phyloP scores from a whole-genome alignment of 2,888 invertebrate species.

The Stenodema calcarata region DNA sequence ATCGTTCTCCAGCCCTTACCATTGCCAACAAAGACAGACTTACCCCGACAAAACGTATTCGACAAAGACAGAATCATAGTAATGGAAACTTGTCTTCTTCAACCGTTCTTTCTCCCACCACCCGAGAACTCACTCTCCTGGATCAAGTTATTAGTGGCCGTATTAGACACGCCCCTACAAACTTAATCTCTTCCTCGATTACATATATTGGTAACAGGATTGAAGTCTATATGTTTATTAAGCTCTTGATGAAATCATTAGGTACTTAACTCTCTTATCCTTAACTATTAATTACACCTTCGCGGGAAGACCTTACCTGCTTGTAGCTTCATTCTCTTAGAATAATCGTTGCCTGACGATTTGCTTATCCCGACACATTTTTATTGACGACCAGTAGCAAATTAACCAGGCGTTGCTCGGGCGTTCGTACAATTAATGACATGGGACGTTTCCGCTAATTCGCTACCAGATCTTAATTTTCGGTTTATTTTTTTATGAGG shows the following conservation, averaged over 20 bases:
- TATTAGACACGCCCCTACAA: constrained; percentile 50
- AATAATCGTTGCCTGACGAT: background rate
- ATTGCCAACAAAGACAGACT: background rate
- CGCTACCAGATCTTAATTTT: too few relatives aligned
- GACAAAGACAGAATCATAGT: constrained; percentile 26
- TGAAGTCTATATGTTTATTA: constrained; percentile 55
- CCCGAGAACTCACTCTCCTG: background rate
- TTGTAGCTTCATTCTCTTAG: background rate
- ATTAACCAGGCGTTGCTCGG: too few relatives aligned
- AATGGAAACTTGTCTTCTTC: constrained; percentile 47
- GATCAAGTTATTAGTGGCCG: constrained; percentile 55
- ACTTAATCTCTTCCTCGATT: constrained; percentile 50
- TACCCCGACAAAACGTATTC: background rate
- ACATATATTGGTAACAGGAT: constrained; percentile 55
- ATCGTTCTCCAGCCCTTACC: constrained; percentile 33
- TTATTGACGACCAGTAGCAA: too few relatives aligned
- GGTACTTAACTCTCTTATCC: constrained; percentile 28
- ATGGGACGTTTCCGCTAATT: too few relatives aligned
- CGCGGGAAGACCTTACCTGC: background rate
- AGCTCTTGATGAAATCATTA: constrained; percentile 52
- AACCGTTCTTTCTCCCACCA: constrained; percentile 35
- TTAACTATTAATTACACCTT: constrained; percentile 13
- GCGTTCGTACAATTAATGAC: too few relatives aligned
- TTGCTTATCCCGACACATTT: too few relatives aligned
- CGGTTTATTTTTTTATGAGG: too few relatives aligned